phyloP scores from a whole-genome alignment of 2,888 invertebrate genomes.

The Lomographa bimaculata region DNA sequence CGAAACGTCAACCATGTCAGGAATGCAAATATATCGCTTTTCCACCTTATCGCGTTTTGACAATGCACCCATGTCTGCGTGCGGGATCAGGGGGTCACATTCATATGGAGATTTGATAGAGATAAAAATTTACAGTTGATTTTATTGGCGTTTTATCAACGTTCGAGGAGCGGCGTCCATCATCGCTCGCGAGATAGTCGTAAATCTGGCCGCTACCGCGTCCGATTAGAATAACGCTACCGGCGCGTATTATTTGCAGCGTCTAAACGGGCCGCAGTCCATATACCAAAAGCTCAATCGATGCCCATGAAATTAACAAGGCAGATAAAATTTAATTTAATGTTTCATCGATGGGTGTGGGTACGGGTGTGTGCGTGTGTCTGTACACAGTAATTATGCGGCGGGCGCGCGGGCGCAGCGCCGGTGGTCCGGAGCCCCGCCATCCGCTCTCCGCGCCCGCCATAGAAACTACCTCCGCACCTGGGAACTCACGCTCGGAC shows the following conservation, averaged over 20 bases:
- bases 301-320: constrained; percentile 76
- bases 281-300: constrained; percentile 69
- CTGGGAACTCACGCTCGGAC: constrained; percentile 64
- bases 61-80: constrained; percentile 44
- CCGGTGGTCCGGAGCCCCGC: constrained; percentile 71
- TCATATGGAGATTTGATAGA: constrained; percentile 50
- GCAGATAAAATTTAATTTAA: constrained; percentile 78
- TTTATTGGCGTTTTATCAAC: constrained; percentile 51
- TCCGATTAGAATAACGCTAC: constrained; percentile 67
- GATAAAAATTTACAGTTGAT: constrained; percentile 48
- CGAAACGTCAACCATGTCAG: constrained; percentile 54
- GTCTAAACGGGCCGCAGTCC: constrained; percentile 38
- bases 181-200: constrained; percentile 45
- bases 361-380: constrained; percentile 59
- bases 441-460: constrained; percentile 38
- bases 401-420: constrained; percentile 76
- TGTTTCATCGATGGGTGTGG: constrained; percentile 67
- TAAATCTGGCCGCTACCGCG: constrained; percentile 49
- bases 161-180: constrained; percentile 46
- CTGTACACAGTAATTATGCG: constrained; percentile 80
- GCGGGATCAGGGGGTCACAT: constrained; percentile 47
- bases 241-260: constrained; percentile 45
- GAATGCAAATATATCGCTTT: constrained; percentile 61
- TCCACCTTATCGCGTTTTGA: constrained; percentile 43
- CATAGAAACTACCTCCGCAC: constrained; percentile 60